Percentiles rank a stretch among this genome's conserved stretches.
Evolutionary conservation across 2,113 vertebrate species (phyloP).

Genomic region (Otocyon megalotis): DNA sequence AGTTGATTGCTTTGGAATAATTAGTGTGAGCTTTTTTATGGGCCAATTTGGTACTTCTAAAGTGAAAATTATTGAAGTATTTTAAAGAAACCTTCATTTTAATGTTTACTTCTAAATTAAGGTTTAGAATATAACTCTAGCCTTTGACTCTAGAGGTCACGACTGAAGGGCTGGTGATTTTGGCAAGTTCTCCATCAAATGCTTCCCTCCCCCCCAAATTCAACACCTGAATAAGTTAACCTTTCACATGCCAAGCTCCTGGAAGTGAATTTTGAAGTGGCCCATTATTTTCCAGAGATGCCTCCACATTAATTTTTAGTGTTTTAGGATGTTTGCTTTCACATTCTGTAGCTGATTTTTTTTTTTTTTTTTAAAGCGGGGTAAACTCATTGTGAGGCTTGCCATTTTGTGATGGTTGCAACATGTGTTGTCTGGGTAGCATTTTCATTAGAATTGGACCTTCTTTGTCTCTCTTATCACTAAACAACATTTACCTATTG

Average conservation of each 20-base stretch:
- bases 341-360: not conserved
- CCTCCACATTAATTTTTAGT: not conserved
- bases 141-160: slow-evolving; percentile 8
- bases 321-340: not conserved
- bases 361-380: not conserved
- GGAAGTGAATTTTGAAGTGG: not conserved
- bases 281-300: not conserved
- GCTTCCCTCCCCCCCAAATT: not conserved
- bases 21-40: slow-evolving; percentile 53
- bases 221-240: slow-evolving; percentile 67
- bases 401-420: not conserved
- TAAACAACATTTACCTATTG: not conserved
- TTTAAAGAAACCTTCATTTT: slow-evolving; percentile 62
- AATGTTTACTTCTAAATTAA: slow-evolving; percentile 73
- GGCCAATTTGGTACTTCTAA: slow-evolving; percentile 67
- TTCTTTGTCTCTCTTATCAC: not conserved
- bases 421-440: not conserved
- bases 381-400: not conserved
- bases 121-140: slow-evolving; percentile 35
- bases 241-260: not conserved
- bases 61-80: slow-evolving; percentile 68
- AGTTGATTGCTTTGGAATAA: slow-evolving; percentile 76
- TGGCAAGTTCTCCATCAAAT: not conserved
- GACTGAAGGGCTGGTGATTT: not conserved
- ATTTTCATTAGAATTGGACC: not conserved